These are phyloP conservation scores for Pseudoatta argentina DNA, from an alignment of 1,140 invertebrate species.

Conservation along the genomic window DNA sequence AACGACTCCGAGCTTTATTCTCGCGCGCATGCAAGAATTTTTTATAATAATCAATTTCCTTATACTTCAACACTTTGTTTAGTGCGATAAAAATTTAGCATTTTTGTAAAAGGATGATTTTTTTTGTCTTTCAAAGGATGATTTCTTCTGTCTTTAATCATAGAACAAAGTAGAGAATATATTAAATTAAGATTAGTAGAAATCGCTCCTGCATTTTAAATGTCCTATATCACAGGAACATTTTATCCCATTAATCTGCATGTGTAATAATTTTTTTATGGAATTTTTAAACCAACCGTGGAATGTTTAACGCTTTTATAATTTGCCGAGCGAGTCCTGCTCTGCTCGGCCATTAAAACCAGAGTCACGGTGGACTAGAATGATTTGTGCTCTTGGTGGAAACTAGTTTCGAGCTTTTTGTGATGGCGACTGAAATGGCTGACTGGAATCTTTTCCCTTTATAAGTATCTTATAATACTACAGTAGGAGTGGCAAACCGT, in stretches of 20 bases:
- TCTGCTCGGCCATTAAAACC: constrained; percentile 76
- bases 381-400: constrained; percentile 80
- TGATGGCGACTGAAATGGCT: constrained; percentile 66
- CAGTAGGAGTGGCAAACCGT: constrained; percentile 71
- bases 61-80: background rate
- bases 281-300: constrained; percentile 27
- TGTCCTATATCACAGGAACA: background rate
- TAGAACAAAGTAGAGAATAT: background rate
- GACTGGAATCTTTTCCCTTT: constrained; percentile 75
- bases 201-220: constrained; percentile 1
- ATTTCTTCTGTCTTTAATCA: background rate
- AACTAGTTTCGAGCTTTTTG: constrained; percentile 76
- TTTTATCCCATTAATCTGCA: constrained; percentile 18
- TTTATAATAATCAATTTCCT: background rate
- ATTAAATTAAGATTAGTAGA: background rate
- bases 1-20: background rate
- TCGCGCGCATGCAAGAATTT: background rate
- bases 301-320: constrained; percentile 45
- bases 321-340: constrained; percentile 9
- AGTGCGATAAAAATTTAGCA: background rate
- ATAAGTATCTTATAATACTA: background rate
- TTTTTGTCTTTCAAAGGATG: too few species aligned
- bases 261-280: background rate
- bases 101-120: background rate
- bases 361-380: constrained; percentile 66